Base-by-base conservation (phyloP, 2,113 vertebrate species). In the Lophotis ruficrista region DNA sequence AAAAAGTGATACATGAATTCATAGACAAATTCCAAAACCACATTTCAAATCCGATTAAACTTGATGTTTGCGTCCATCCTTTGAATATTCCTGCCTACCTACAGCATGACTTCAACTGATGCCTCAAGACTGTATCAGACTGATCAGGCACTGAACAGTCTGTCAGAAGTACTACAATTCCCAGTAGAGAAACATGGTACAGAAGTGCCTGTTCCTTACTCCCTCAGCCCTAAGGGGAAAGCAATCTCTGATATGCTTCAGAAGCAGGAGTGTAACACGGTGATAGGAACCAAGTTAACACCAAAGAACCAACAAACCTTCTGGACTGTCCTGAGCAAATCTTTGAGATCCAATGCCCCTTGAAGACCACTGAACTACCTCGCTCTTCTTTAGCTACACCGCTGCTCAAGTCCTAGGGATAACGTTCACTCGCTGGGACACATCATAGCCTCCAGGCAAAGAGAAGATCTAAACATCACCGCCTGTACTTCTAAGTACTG, bases 401-500 rank as follows among this genome's bases (percentile, higher is more conserved):
- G 48, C 9, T 8, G 12, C 33, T 56, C 61, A 76, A 87, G 35
- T 19, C 45, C 21, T 33, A 83, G 28, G 53, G 16, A 37, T 15
- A 95, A 82, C 2, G 2, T 8, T 47, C 0, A 6, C n/a, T 50
- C 5, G 2, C 53, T 78, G 35, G 38, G 24, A 83, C 62, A 76
- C 8, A 57, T 22, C 65, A 66, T 1, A 79, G 56, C 30, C 69
- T 84, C 31, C 20, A 73, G 31, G 4, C 8, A 70, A 6, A 78
- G 28, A 58, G 20, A 54, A 50, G 11, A 83, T 24, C 30, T 0
- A 0, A 77, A 85, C 2, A 1, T 22, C 62, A 72, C 2, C 41
- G 38, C 8, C 27, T 83, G 23, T 53, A 56, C 18, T 72, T 93
- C 22, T 11, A 88, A 53, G 27, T 33, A 38, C 0, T 48, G 21